A percentile compares a stretch with the other conserved stretches of the same genome.
Evolutionary conservation across 2,888 invertebrate genomes (phyloP).

Genomic region (Andrena fulva): DNA sequence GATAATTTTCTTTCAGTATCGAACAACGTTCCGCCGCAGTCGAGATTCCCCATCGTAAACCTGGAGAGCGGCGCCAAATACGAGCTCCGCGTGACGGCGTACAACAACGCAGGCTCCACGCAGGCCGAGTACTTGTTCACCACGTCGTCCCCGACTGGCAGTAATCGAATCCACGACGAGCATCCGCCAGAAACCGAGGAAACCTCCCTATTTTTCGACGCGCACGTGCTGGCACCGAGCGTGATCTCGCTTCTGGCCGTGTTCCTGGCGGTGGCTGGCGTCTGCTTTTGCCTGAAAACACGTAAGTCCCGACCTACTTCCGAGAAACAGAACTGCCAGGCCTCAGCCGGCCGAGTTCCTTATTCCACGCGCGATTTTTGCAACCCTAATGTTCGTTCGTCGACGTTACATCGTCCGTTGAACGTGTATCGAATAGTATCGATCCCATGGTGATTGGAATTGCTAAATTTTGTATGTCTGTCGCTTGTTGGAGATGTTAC

Average conservation of each 20-base stretch:
- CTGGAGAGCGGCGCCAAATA: constrained; percentile 86
- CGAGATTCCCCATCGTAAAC: constrained; percentile 85
- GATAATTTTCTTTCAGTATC: constrained; percentile 82
- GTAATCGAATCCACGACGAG: constrained; percentile 82
- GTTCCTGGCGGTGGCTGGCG: constrained; percentile 86
- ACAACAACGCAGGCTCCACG: constrained; percentile 88
- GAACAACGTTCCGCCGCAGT: constrained; percentile 85
- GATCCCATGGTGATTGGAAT: not conserved
- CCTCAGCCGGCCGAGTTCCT: constrained; percentile 1
- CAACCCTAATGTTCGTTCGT: constrained; percentile 12
- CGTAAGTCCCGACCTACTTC: constrained; percentile 83
- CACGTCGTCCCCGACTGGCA: constrained; percentile 86
- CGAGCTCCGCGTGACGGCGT: constrained; percentile 87
- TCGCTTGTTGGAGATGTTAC: not conserved
- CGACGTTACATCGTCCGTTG: not conserved
- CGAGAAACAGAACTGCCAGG: not conserved
- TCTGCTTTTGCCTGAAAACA: constrained; percentile 86
- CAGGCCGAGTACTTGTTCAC: constrained; percentile 87
- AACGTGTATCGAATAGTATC: constrained; percentile 2
- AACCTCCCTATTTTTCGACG: constrained; percentile 84
- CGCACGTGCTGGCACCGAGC: constrained; percentile 86
- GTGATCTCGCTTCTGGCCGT: constrained; percentile 86
- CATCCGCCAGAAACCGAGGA: constrained; percentile 76
- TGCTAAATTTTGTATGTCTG: not conserved
- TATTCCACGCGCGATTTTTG: constrained; percentile 1